Base-by-base conservation (phyloP, 2,797 vertebrate species). In the Enteromius anoplus region DNA sequence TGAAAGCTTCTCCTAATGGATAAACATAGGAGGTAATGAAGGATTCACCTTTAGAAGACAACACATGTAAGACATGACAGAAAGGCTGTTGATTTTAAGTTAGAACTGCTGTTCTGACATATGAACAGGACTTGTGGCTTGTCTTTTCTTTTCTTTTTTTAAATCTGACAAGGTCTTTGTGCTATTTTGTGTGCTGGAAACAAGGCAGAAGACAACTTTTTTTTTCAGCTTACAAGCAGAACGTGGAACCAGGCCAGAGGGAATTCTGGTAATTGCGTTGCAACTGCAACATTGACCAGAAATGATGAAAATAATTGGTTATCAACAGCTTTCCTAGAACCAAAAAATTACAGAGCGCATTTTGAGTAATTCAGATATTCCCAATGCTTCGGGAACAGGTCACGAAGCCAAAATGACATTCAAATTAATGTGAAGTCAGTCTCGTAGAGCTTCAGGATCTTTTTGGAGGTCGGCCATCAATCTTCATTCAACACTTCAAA, bases 61-160 rank as follows among this genome's bases (percentile, higher is more conserved):
- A 88, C 89, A 89, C 78, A 9, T 78, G 79, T 85, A 79, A 64
- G 32, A n/a, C 26, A 21, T 64, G 29, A 65, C 21, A 40, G 77
- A 79, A 79, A 78, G 26, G 26, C 42, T 66, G 60, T 51, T 66
- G 26, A 66, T 78, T 78, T 26, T 42, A 5, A 12, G 58, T 40
- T 45, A 49, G 26, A 26, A 19, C 14, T 49, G 12, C 29, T 26
- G 32, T 75, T 40, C 21, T 15, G 58, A 75, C 1, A 51, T 5
- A 66, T 2, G 14, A 75, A 71, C 21, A 1, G 5, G 21, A 21
- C 12, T 73, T 49, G 45, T 40, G 15, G 32, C 47, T 76, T n/a
- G 34, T 82, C 49, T 19, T 69, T 64, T 64, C 21, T 12, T 32
- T 10, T 51, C 53, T 51, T 49, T 21, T 26, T 40, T 64, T 65